phyloP scores from a whole-genome alignment of 2,888 invertebrate genomes.

The Entomobrya multifasciata region DNA sequence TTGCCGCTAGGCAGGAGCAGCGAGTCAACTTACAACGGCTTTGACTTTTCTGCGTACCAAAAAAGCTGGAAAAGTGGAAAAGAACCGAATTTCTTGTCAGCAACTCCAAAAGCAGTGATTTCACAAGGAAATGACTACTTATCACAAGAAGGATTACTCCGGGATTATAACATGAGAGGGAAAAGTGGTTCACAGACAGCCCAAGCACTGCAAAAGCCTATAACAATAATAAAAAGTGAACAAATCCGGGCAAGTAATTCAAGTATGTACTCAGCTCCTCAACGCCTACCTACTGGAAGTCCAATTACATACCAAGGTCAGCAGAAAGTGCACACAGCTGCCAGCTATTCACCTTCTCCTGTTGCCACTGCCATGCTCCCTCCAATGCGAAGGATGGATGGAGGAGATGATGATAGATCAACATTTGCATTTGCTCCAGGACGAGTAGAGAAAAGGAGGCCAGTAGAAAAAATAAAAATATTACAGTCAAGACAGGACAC shows the following conservation, averaged over 20 bases:
- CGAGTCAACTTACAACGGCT: not conserved
- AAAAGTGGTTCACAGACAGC: not conserved
- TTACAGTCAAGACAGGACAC: conserved; percentile 55
- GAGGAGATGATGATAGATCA: not conserved
- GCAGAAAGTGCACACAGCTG: conserved; percentile 24
- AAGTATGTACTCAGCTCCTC: conserved; percentile 25
- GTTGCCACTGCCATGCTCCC: no score
- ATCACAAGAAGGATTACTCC: conserved; percentile 19
- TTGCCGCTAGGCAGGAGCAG: not conserved
- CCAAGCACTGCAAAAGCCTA: not conserved
- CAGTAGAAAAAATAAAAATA: conserved; percentile 31
- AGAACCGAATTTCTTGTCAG: conserved; percentile 2
- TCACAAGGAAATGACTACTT: conserved; percentile 28
- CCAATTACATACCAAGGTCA: conserved; percentile 36
- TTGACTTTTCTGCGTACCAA: conserved; percentile 37
- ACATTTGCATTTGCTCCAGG: not conserved
- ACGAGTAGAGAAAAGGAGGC: not conserved
- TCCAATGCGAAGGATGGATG: not conserved
- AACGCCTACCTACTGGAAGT: conserved; percentile 21
- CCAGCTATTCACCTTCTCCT: conserved; percentile 21
- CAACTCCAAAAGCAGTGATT: conserved; percentile 54
- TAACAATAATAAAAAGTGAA: not conserved
- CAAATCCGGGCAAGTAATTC: conserved; percentile 26
- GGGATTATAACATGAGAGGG: conserved; percentile 2
- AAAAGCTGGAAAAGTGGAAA: conserved; percentile 23